Percentiles rank a stretch among this genome's conserved stretches.
phyloP scores from a whole-genome alignment of 2,888 invertebrate genomes.

The Ametastegia equiseti region DNA sequence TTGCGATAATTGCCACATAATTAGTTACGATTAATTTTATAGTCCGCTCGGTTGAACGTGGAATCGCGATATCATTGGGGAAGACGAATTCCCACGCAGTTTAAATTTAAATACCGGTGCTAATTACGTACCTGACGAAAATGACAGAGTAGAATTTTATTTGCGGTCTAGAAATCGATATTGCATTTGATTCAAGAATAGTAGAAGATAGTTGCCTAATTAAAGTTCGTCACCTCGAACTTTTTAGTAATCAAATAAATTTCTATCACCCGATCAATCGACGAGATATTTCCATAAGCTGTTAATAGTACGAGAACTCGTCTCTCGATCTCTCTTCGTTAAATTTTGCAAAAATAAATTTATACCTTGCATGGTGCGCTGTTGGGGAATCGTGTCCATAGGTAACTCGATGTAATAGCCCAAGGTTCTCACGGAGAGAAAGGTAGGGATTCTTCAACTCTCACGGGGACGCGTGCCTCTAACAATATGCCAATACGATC shows the following conservation, averaged over 20 bases:
- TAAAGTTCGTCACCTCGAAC: not conserved
- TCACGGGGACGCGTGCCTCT: not conserved
- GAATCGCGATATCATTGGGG: not conserved
- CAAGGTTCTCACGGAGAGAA: conserved; percentile 36
- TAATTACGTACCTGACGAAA: not conserved
- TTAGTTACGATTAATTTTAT: not conserved
- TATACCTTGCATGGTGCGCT: not conserved
- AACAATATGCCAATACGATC: conserved; percentile 43
- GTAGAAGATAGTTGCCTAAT: not conserved
- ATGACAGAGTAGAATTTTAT: not conserved
- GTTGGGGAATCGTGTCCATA: not conserved
- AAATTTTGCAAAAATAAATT: not conserved
- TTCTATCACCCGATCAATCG: not conserved
- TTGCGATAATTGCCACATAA: not conserved
- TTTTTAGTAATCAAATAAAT: not conserved
- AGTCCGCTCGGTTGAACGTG: not conserved
- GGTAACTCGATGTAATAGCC: not conserved
- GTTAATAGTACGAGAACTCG: not conserved
- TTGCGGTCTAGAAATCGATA: not conserved
- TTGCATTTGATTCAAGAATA: not conserved
- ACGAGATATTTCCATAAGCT: not conserved
- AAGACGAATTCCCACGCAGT: not conserved
- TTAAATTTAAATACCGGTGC: not conserved
- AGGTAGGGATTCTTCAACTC: conserved; percentile 40
- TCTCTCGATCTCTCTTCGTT: not conserved